phyloP scores from a whole-genome alignment of 2,113 vertebrate species.

The Tursiops truncatus region DNA sequence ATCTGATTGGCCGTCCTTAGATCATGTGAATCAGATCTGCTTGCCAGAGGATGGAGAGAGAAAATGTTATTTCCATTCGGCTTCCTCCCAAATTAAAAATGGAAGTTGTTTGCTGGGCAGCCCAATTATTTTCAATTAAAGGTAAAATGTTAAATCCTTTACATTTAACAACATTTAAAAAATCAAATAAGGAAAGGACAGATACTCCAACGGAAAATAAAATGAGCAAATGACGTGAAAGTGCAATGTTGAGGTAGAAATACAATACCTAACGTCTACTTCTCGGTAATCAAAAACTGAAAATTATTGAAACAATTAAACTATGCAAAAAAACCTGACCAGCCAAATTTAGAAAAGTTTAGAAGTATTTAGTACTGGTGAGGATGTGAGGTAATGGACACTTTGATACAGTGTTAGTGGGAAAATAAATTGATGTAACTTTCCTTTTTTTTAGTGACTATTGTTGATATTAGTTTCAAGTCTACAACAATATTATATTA shows the following conservation, averaged over 20 bases:
- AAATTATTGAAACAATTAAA: background rate
- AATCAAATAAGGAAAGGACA: background rate
- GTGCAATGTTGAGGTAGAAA: background rate
- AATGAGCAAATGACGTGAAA: background rate
- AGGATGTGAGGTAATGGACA: background rate
- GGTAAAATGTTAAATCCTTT: background rate
- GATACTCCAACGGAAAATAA: background rate
- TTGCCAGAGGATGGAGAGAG: background rate
- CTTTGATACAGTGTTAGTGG: background rate
- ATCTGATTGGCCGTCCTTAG: background rate
- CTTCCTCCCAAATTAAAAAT: background rate
- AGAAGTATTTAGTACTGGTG: background rate
- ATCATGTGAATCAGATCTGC: background rate
- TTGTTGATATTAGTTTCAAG: background rate
- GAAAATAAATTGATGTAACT: background rate
- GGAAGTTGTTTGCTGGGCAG: background rate
- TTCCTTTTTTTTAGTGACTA: background rate
- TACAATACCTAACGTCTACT: background rate
- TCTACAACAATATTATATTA: background rate
- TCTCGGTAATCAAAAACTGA: background rate
- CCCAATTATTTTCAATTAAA: background rate
- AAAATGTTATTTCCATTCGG: background rate
- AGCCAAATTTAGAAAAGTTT: background rate
- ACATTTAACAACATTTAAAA: background rate
- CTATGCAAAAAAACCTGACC: background rate